These are phyloP conservation scores for Clarias gariepinus DNA, from an alignment of 2,113 vertebrate species.

Conservation along the genomic window DNA sequence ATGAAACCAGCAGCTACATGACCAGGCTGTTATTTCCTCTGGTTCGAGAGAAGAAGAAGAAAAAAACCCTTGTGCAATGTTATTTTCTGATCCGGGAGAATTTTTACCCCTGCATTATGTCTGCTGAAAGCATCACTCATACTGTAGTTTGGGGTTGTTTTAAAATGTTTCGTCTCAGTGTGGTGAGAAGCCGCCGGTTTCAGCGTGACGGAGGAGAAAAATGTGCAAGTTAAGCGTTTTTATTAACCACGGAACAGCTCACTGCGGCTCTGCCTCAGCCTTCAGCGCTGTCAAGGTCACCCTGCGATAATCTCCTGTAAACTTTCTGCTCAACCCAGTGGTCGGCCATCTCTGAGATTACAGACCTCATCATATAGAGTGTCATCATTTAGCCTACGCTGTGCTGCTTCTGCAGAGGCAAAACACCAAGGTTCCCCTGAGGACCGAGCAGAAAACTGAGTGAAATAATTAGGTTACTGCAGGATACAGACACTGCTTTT, in stretches of 20 bases:
- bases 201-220: constrained; percentile 18
- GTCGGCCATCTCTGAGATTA: constrained; percentile 48
- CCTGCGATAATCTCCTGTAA: constrained; percentile 39
- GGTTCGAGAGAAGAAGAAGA: not conserved
- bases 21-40: constrained; percentile 24
- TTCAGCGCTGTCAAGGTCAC: constrained; percentile 50
- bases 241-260: not conserved
- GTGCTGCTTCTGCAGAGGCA: constrained; percentile 17
- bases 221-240: constrained; percentile 26
- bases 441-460: not conserved
- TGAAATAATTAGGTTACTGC: constrained; percentile 10
- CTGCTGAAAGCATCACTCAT: constrained; percentile 4
- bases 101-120: constrained; percentile 12
- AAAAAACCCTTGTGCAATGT: not conserved
- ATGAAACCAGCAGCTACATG: constrained; percentile 33
- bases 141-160: not conserved
- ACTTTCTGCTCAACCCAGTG: constrained; percentile 48
- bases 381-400: constrained; percentile 29
- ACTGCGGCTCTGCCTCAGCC: constrained; percentile 35
- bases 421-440: constrained; percentile 26
- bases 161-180: not conserved
- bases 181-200: not conserved
- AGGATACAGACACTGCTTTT: not conserved
- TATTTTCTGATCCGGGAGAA: constrained; percentile 5
- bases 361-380: constrained; percentile 50